Conservation (phyloP, 2,888 invertebrate genomes). For the Plebejus melissa region DNA sequence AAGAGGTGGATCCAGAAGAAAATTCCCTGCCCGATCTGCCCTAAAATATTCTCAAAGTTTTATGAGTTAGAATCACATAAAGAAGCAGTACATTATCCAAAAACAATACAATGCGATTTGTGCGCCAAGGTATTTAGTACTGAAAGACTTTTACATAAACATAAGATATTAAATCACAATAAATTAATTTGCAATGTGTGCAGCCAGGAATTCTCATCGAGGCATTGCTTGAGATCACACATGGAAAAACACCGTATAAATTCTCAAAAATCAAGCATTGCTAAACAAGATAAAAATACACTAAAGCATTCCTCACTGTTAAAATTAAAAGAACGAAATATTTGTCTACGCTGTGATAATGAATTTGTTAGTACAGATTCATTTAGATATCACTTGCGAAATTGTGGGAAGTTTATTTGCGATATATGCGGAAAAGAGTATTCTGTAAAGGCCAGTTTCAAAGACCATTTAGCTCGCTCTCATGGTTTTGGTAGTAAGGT, state of each 20-base stretch:
- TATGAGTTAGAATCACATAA: constrained; percentile 48
- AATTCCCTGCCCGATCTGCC: constrained; percentile 51
- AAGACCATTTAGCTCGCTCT: background rate
- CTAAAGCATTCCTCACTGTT: background rate
- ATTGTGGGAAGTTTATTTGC: background rate
- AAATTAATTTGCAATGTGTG: constrained; percentile 58
- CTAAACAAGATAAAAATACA: background rate
- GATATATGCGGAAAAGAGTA: background rate
- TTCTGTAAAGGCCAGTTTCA: background rate
- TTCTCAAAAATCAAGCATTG: background rate
- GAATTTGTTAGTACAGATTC: background rate
- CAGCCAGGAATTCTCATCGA: constrained; percentile 55
- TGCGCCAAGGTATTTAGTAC: constrained; percentile 60
- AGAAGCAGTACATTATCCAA: constrained; percentile 57
- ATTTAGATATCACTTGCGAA: background rate
- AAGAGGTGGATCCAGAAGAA: constrained; percentile 41
- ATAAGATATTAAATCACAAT: constrained; percentile 52
- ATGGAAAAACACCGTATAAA: constrained; percentile 48
- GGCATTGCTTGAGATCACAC: constrained; percentile 50
- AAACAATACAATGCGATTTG: constrained; percentile 51
- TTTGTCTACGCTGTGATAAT: background rate
- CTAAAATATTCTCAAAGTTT: constrained; percentile 49
- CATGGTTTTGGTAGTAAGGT: background rate
- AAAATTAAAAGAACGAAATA: background rate
- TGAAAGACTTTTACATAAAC: constrained; percentile 49